These are phyloP conservation scores for Neodiprion virginianus DNA, from an alignment of 1,140 invertebrate genomes.

Conservation along the genomic window DNA sequence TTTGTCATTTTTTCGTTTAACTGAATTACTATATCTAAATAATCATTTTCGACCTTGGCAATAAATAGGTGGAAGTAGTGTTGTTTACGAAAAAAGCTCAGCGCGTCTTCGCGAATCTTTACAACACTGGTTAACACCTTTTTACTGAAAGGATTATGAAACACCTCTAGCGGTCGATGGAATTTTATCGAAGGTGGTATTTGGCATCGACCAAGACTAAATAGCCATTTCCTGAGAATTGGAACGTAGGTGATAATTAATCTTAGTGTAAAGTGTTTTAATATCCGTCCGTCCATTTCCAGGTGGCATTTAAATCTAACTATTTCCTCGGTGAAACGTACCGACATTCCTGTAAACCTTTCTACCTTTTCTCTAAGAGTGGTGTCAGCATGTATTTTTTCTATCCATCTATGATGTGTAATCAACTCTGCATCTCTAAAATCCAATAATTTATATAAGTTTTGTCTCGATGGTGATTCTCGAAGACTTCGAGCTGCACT, in stretches of 20 bases:
- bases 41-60: slow-evolving; percentile 3
- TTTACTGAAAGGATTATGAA: slow-evolving; percentile 2
- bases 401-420: slow-evolving; percentile 6
- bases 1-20: background rate
- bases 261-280: background rate
- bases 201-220: background rate
- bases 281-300: background rate
- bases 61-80: slow-evolving; percentile 11
- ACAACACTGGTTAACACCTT: background rate
- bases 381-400: background rate
- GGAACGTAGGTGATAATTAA: slow-evolving; percentile 8
- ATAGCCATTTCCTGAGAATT: slow-evolving; percentile 19
- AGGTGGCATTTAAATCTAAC: slow-evolving; percentile 15
- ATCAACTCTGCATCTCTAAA: background rate
- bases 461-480: background rate
- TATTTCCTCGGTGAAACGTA: background rate
- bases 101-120: background rate
- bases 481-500: background rate
- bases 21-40: background rate
- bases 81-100: background rate
- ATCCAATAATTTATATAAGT: background rate
- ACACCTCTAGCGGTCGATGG: background rate
- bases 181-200: background rate
- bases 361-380: background rate
- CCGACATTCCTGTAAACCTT: background rate